Evolutionary conservation across 2,888 invertebrate genomes (phyloP).

Genomic region (Hydroisotoma schaefferi): DNA sequence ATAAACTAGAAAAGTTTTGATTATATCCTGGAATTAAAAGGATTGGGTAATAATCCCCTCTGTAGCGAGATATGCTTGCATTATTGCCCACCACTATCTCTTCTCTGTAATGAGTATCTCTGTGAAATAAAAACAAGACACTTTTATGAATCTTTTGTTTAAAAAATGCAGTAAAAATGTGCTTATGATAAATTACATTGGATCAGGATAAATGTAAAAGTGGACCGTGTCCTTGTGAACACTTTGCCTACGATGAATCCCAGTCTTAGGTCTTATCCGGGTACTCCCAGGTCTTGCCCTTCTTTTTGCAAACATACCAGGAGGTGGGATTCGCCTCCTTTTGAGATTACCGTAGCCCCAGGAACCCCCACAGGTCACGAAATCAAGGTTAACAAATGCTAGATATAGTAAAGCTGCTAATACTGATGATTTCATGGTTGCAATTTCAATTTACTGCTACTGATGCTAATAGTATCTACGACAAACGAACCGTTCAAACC

Average conservation of each 20-base stretch:
- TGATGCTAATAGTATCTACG: no score
- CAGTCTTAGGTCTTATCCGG: conserved; percentile 4
- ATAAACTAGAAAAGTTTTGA: conserved; percentile 34
- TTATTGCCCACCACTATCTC: conserved; percentile 41
- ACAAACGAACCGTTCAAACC: no score
- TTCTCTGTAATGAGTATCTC: conserved; percentile 34
- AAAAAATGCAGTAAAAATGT: background rate
- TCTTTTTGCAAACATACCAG: background rate
- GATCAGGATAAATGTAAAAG: conserved; percentile 23
- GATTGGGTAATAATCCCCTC: conserved; percentile 29
- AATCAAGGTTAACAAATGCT: background rate
- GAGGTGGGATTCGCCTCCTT: background rate
- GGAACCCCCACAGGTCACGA: no score
- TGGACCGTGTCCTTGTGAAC: conserved; percentile 27
- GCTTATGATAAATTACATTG: conserved; percentile 10
- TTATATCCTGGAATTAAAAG: conserved; percentile 41
- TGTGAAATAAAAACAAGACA: conserved; percentile 5
- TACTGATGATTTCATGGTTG: background rate
- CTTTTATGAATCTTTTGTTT: no score
- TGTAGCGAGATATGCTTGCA: conserved; percentile 35
- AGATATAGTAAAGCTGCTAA: background rate
- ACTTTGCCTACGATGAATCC: conserved; percentile 6
- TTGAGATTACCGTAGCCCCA: background rate
- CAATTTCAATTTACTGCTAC: background rate
- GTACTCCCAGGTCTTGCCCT: background rate